phyloP scores from a whole-genome alignment of 2,888 invertebrate genomes.

The Megamerina dolium region DNA sequence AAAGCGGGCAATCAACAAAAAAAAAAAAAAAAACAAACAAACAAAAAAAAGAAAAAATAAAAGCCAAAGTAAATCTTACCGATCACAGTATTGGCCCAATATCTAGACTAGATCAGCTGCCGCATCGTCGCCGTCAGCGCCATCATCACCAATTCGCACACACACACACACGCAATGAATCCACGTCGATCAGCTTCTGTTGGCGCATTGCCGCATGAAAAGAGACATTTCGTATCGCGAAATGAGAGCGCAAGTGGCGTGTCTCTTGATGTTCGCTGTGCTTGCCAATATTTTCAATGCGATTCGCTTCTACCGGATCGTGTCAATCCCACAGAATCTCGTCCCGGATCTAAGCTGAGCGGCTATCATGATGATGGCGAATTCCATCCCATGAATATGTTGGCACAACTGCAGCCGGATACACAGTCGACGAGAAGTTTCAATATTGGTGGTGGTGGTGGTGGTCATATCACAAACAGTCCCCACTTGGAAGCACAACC shows the following conservation, averaged over 20 bases:
- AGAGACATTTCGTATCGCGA: conserved; percentile 62
- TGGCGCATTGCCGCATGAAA: conserved; percentile 59
- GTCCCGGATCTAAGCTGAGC: conserved; percentile 58
- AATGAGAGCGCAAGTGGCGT: conserved; percentile 65
- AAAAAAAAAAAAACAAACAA: no score
- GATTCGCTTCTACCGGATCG: conserved; percentile 73
- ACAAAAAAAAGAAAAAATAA: conserved; percentile 22
- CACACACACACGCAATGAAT: conserved; percentile 34
- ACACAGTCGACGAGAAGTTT: conserved; percentile 36
- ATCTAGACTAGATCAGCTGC: background rate
- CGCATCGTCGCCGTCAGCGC: background rate
- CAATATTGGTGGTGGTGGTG: conserved; percentile 25
- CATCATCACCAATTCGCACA: background rate
- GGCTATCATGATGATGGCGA: conserved; percentile 48
- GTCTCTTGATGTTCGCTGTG: conserved; percentile 77
- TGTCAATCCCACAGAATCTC: conserved; percentile 60
- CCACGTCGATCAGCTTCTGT: conserved; percentile 63
- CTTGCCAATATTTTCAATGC: conserved; percentile 77
- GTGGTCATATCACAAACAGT: background rate
- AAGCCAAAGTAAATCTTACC: conserved; percentile 3
- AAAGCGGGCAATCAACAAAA: no score
- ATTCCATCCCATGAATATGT: conserved; percentile 19
- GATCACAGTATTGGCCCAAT: background rate
- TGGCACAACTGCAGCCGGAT: conserved; percentile 25
- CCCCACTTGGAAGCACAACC: conserved; percentile 29